A percentile compares a stretch with the other conserved stretches of the same genome.
phyloP scores from a whole-genome alignment of 2,888 invertebrate genomes.

The Xestia c-nigrum region DNA sequence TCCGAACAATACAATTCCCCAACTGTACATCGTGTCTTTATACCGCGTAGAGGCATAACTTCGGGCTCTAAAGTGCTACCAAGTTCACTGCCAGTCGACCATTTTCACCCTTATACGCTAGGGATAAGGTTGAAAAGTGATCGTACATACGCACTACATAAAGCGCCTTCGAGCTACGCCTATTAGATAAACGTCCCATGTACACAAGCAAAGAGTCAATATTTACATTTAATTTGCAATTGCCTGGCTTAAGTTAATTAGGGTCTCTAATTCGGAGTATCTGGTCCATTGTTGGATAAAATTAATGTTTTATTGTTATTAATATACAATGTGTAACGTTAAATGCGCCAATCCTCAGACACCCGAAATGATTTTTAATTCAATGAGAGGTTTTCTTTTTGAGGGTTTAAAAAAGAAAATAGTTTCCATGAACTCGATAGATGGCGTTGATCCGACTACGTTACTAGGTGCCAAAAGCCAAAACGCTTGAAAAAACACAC shows the following conservation, averaged over 20 bases:
- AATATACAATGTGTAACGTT: too few relatives aligned
- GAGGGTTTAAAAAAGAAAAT: too few relatives aligned
- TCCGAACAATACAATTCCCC: background rate
- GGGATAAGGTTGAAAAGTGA: background rate
- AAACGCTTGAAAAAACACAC: too few relatives aligned
- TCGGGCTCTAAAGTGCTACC: background rate
- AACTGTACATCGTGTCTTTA: constrained; percentile 7
- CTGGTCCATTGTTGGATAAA: background rate
- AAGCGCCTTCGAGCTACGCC: background rate
- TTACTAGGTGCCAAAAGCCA: too few relatives aligned
- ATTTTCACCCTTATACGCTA: background rate
- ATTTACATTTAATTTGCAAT: constrained; percentile 55
- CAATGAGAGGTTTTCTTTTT: too few relatives aligned
- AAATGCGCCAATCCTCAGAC: too few relatives aligned
- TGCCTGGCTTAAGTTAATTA: constrained; percentile 40
- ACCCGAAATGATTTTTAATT: too few relatives aligned
- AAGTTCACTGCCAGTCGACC: rapidly evolving
- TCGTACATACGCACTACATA: background rate
- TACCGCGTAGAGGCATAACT: background rate
- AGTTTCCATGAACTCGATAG: too few relatives aligned
- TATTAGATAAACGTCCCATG: constrained; percentile 25
- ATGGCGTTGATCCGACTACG: too few relatives aligned
- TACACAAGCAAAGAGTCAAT: constrained; percentile 38
- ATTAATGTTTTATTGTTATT: background rate
- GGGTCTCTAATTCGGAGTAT: constrained; percentile 19